phyloP scores from a whole-genome alignment of 2,888 invertebrate genomes.

The Spatulosminthurus flaviceps region DNA sequence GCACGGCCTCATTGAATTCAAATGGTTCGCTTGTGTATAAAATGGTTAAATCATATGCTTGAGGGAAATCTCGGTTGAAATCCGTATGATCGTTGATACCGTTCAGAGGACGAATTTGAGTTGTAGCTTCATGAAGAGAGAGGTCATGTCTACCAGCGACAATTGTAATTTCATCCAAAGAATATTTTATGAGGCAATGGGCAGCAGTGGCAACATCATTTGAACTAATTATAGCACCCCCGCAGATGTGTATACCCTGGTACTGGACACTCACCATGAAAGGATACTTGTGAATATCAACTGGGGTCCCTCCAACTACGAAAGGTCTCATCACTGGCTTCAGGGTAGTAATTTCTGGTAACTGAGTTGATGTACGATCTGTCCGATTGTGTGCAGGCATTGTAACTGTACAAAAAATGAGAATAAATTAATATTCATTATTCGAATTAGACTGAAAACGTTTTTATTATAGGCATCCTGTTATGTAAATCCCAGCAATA shows the following conservation, averaged over 20 bases:
- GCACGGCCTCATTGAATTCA: not conserved
- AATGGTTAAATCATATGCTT: not conserved
- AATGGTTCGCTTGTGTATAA: not conserved
- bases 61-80: not conserved
- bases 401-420: no score
- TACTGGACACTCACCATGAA: constrained; percentile 33
- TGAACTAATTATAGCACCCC: not conserved
- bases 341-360: not conserved
- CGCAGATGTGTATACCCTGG: constrained; percentile 29
- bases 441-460: no score
- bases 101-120: not conserved
- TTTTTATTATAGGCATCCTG: no score
- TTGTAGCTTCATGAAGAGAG: not conserved
- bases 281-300: not conserved
- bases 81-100: not conserved
- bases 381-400: no score
- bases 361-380: no score
- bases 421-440: no score
- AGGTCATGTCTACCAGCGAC: not conserved
- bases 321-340: not conserved
- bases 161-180: not conserved
- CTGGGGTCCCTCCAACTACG: constrained; percentile 15
- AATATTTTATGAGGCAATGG: not conserved
- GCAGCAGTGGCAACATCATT: not conserved
- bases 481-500: no score